Base-by-base conservation (phyloP, 2,797 vertebrate genomes). In the Xiphophorus birchmanni region DNA sequence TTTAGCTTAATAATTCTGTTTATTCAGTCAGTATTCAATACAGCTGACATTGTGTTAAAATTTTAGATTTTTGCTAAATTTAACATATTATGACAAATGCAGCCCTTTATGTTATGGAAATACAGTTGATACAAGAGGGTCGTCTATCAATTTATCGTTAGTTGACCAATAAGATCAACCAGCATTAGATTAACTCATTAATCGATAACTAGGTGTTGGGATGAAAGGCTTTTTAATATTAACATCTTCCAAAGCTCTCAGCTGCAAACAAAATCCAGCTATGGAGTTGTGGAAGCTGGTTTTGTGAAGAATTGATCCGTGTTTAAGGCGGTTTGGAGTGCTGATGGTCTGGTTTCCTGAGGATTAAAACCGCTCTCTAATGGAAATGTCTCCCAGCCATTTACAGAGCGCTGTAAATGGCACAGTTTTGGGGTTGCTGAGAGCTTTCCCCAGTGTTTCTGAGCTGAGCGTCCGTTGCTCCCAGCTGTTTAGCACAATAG, bases 361-460 rank as follows among this genome's bases (percentile, higher is more conserved):
- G 86, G 42, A 81, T 83, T 52, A n/a, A 82, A 89, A 86, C 87
- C 85, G 86, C 87, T 86, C 87, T 89, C 90, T 91, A 89, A 95
- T 94, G 92, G 91, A 90, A 92, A 93, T 84, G 91, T 91, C 92
- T 91, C 83, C 88, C 86, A 92, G 92, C 82, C 92, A 88, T 94
- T 94, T 93, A 89, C 90, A 88, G 81, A 92, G 90, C 78, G 82
- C 77, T 84, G 90, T 88, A 91, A 93, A 93, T 88, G 40, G 79
- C 84, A 83, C 76, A 4, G 9, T 89, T 88, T 86, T 79, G 78
- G 37, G 47, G 80, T 80, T 78, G 72, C 80, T 79, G 10, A 88
- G 90, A 87, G 71, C 75, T 78, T 83, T 87, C 82, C 82, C 8
- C 72, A 21, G 80, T 81, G 82, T 84, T 83, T 82, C 82, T 82